Evolutionary conservation across 2,113 vertebrate species (phyloP), one percentile per base, ranked within the genome.

Genomic region (Strix aluco): DNA sequence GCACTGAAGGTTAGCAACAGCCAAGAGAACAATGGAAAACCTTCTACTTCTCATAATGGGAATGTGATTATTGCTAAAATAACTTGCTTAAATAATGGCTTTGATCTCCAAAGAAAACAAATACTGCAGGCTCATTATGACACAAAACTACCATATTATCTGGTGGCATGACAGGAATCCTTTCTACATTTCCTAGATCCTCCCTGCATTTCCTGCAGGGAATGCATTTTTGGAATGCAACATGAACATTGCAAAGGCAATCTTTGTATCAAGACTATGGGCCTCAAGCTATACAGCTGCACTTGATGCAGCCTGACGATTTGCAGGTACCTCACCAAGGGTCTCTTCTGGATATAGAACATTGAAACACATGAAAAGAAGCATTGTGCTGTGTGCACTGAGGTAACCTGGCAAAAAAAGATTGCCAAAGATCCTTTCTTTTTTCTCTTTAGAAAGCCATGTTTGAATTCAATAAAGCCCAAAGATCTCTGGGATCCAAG

Each of bases 101-200:
- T 94, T 92, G 47, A 77, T 90, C 19, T 86, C 72, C 55, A 81
- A 80, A 78, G 62, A 78, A 93, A 93, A 94, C 30, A 93, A 81
- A 81, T 52, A 70, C n/a, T 55, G 38, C 7, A 73, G n/a, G 30
- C 23, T 78, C 77, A 70, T 30, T 38, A 81, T 83, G 44, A 91
- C 52, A 70, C n/a, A 83, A 49, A 67, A 5, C 20, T 23, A 63
- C n/a, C 11, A 25, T 40, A 55, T 55, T n/a, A 73, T 59, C 73
- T 62, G 36, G 47, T 92, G 58, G 47, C n/a, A 55, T 55, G 81
- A 61, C 61, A 81, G 40, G 62, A 85, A 97, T 72, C 10, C 9
- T 72, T 88, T 67, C 42, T 84, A 69, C 59, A 90, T 90, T 84
- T 94, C 36, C 81, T 77, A 49, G 44, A 42, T 75, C 44, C 63